Evolutionary conservation across 30 jellyfish, hydroid and myxozoan genomes (phyloP), one percentile per base, ranked within the genome.

Genomic region (Aurelia aurita): DNA sequence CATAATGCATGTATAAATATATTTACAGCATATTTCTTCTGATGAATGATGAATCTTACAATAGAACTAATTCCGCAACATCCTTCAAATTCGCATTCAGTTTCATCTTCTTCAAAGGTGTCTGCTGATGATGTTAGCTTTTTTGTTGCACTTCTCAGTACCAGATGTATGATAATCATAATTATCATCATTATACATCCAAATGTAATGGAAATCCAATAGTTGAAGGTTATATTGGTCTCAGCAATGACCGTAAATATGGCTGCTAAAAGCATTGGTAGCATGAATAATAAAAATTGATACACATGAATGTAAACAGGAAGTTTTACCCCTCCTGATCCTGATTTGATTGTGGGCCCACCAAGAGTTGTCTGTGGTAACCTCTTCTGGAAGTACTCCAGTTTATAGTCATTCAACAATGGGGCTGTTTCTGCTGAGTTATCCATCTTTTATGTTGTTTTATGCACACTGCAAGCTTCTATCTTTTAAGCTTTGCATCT

Each of bases 361-460:
- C 97, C 97, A 46, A 74, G 69, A 54, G 80, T 31, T 22, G 97
- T 89, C 55, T 80, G 97, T n/a, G 89, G 82, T 26, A 89, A 45
- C 35, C 87, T 35, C 74, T 63, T 65, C 20, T 23, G 27, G 61
- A 89, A 74, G 66, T 79, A 89, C 18, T 73, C 88, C 34, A 51
- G 63, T 45, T 89, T 89, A 67, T 89, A 89, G 13, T 80, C 82
- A 70, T 89, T 89, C 31, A 89, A 65, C 39, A 89, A 59, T 5
- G 97, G 97, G 21, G 97, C 69, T 65, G 82, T 80, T 55, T 63
- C 87, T 8, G 90, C 93, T 0, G 90, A 69, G 28, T 77, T 79
- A 65, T 77, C 96, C 96, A 77, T 87, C 23, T 45, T 65, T 6
- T 39, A 39, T 10, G 7, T 4, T 39, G 16, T 39, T 39, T 14